Conservation (phyloP, 2,113 vertebrate genomes). For the Dicentrarchus labrax region DNA sequence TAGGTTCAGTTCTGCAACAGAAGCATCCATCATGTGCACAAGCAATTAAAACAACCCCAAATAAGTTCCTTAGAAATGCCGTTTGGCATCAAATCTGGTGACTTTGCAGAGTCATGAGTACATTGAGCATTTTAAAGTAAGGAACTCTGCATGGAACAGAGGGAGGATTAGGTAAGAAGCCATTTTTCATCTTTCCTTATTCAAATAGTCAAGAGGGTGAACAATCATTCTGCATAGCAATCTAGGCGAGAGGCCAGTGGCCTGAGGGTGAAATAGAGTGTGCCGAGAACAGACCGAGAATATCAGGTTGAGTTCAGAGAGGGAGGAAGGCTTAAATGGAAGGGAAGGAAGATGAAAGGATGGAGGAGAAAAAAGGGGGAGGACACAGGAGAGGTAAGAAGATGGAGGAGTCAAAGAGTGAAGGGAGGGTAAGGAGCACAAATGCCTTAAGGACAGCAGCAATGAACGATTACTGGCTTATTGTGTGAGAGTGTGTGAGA, state of each 20-base stretch:
- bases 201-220: slow-evolving; percentile 28
- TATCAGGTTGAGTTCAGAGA: slow-evolving; percentile 22
- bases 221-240: slow-evolving; percentile 22
- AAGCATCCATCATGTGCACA: neutral
- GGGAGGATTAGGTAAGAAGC: slow-evolving; percentile 20
- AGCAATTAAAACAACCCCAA: neutral
- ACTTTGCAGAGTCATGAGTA: neutral
- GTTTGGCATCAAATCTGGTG: neutral
- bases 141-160: neutral
- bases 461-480: neutral
- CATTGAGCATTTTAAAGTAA: neutral
- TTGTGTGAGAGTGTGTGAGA: neutral
- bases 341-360: slow-evolving; percentile 12
- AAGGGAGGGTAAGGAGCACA: neutral
- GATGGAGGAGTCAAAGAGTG: slow-evolving; percentile 1
- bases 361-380: neutral
- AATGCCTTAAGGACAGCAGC: neutral
- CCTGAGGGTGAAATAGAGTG: slow-evolving; percentile 21
- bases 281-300: slow-evolving; percentile 15
- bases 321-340: neutral
- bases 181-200: slow-evolving; percentile 40
- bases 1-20: neutral
- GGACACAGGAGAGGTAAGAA: neutral
- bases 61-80: neutral
- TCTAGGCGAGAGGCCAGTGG: slow-evolving; percentile 14